Conservation (phyloP, 1,140 invertebrate species). For the Ooceraea biroi region DNA sequence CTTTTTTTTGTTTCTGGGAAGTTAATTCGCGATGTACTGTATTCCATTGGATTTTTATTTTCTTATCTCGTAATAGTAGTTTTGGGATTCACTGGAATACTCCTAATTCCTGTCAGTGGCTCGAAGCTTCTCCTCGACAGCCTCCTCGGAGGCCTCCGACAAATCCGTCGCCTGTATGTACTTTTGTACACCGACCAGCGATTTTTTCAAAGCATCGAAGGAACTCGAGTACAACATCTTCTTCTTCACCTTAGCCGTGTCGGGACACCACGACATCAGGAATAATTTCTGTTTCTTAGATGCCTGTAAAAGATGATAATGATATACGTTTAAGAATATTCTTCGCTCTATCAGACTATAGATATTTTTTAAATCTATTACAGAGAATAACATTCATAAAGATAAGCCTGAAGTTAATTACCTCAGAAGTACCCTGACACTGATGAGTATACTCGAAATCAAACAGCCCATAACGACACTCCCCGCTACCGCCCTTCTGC, state of each 20-base stretch:
- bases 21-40: slow-evolving; percentile 80
- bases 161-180: slow-evolving; percentile 98
- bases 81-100: slow-evolving; percentile 77
- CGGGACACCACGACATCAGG: slow-evolving; percentile 98
- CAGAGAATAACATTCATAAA: neutral
- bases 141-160: slow-evolving; percentile 95
- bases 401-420: slow-evolving; percentile 71
- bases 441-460: slow-evolving; percentile 98
- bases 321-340: neutral
- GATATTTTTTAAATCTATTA: neutral
- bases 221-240: slow-evolving; percentile 99
- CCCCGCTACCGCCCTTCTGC: slow-evolving; percentile 94
- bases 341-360: neutral
- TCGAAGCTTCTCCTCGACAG: slow-evolving; percentile 96
- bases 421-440: slow-evolving; percentile 96
- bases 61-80: slow-evolving; percentile 71
- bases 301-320: slow-evolving; percentile 85
- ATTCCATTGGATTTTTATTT: slow-evolving; percentile 80
- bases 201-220: slow-evolving; percentile 98
- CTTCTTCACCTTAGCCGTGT: slow-evolving; percentile 98
- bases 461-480: slow-evolving; percentile 97
- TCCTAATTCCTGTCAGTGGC: slow-evolving; percentile 96
- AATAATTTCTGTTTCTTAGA: slow-evolving; percentile 98
- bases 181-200: slow-evolving; percentile 97
- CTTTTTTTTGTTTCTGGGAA: slow-evolving; percentile 78